phyloP scores from a whole-genome alignment of 2,888 invertebrate species.

The Hirtodrosophila confusa region DNA sequence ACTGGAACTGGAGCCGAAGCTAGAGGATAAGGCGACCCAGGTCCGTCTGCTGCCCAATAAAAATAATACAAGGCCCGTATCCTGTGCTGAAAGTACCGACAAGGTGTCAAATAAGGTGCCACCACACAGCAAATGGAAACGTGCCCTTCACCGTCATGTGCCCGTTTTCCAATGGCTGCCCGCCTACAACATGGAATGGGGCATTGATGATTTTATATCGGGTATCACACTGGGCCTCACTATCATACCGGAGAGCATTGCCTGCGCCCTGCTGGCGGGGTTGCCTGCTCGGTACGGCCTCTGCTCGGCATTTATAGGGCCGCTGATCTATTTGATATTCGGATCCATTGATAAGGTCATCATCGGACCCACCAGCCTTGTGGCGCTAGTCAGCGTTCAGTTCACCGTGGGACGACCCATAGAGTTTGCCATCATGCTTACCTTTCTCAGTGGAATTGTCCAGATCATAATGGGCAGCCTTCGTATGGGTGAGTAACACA shows the following conservation, averaged over 20 bases:
- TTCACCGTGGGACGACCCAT: slow-evolving; percentile 89
- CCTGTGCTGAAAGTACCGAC: slow-evolving; percentile 2
- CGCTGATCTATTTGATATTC: slow-evolving; percentile 93
- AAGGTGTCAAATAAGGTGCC: slow-evolving; percentile 24
- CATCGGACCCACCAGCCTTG: slow-evolving; percentile 95
- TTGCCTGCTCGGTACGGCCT: slow-evolving; percentile 95
- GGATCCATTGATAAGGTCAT: slow-evolving; percentile 92
- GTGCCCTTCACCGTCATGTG: slow-evolving; percentile 54
- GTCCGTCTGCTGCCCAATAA: slow-evolving; percentile 39
- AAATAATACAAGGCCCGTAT: slow-evolving; percentile 2
- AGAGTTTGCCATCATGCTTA: slow-evolving; percentile 90
- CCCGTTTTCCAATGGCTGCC: slow-evolving; percentile 82
- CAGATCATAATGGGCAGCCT: slow-evolving; percentile 92
- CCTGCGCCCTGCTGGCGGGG: slow-evolving; percentile 95
- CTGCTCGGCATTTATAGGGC: slow-evolving; percentile 95
- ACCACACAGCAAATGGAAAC: slow-evolving; percentile 49
- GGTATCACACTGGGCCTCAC: slow-evolving; percentile 95
- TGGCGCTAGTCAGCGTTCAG: slow-evolving; percentile 91
- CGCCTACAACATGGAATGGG: slow-evolving; percentile 82
- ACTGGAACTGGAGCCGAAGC: slow-evolving; percentile 43
- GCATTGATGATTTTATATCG: slow-evolving; percentile 92
- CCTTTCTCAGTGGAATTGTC: slow-evolving; percentile 91
- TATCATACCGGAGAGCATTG: slow-evolving; percentile 96
- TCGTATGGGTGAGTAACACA: slow-evolving; percentile 87
- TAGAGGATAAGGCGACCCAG: slow-evolving; percentile 50